Conservation (phyloP, 2,113 vertebrate species). For the Pseudorasbora parva region DNA sequence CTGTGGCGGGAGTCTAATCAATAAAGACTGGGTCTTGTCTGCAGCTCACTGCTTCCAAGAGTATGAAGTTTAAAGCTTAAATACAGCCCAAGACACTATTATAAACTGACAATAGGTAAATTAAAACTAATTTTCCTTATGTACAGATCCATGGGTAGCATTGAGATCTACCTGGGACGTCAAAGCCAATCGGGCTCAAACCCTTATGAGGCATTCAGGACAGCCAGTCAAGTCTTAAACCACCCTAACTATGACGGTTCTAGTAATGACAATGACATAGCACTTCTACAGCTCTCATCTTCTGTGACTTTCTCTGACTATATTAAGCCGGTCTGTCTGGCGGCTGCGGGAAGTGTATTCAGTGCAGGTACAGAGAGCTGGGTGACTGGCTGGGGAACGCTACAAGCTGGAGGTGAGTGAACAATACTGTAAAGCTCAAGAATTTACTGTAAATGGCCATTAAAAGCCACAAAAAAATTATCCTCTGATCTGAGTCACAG, state of each 20-base stretch:
- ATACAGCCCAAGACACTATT: background rate
- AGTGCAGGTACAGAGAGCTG: slow-evolving; percentile 62
- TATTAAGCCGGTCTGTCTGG: slow-evolving; percentile 80
- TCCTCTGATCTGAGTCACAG: slow-evolving; percentile 47
- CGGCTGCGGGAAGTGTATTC: slow-evolving; percentile 61
- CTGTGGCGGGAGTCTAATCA: slow-evolving; percentile 79
- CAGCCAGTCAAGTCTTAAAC: slow-evolving; percentile 38
- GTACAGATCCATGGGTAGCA: background rate
- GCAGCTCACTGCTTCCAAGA: slow-evolving; percentile 75
- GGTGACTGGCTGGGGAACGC: slow-evolving; percentile 83
- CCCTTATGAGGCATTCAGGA: rapidly evolving
- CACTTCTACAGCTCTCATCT: slow-evolving; percentile 67
- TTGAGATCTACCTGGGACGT: slow-evolving; percentile 55
- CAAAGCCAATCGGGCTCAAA: slow-evolving; percentile 1
- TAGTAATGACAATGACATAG: slow-evolving; percentile 74
- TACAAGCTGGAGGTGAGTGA: slow-evolving; percentile 4
- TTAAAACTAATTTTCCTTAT: background rate
- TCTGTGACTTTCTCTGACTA: slow-evolving; percentile 64
- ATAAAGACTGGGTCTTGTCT: slow-evolving; percentile 71
- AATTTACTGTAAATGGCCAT: too few relatives aligned
- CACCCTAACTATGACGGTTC: slow-evolving; percentile 58
- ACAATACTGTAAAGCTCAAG: too few relatives aligned
- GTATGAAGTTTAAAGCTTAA: slow-evolving; percentile 44
- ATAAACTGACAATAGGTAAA: background rate
- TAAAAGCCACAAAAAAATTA: background rate